Evolutionary conservation across 2,113 vertebrate genomes (phyloP).

Genomic region (Orycteropus afer): DNA sequence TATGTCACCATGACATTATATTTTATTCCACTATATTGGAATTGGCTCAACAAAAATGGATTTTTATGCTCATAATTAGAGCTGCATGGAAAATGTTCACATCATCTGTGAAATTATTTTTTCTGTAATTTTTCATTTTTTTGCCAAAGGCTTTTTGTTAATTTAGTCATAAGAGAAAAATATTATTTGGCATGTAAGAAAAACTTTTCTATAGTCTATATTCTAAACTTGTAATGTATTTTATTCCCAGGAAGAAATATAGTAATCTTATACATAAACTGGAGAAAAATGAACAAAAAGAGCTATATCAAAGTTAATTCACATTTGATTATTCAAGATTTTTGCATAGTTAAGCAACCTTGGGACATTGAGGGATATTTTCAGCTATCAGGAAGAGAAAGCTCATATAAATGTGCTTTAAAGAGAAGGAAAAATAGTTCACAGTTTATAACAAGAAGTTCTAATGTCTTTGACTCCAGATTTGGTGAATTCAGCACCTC

Average conservation of each 20-base stretch:
- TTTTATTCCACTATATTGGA: too few species aligned
- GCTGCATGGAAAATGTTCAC: conserved; percentile 10
- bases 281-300: conserved; percentile 2
- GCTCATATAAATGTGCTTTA: background rate
- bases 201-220: conserved; percentile 47
- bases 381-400: background rate
- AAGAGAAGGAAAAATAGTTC: background rate
- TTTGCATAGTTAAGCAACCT: conserved; percentile 25
- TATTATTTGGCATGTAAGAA: background rate
- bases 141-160: conserved; percentile 52
- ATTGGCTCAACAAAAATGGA: background rate
- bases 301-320: background rate
- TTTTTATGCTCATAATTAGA: background rate
- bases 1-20: background rate
- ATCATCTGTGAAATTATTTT: conserved; percentile 62
- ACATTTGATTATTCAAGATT: conserved; percentile 28
- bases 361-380: background rate
- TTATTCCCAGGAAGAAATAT: background rate
- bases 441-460: background rate
- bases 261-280: conserved; percentile 3
- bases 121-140: conserved; percentile 31
- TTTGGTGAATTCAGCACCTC: background rate
- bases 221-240: conserved; percentile 47
- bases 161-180: conserved; percentile 63
- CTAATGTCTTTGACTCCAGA: background rate